A percentile compares a stretch with the other conserved stretches of the same genome.
Conservation (phyloP, 1,140 invertebrate genomes). For the Meloidogyne hapla region DNA sequence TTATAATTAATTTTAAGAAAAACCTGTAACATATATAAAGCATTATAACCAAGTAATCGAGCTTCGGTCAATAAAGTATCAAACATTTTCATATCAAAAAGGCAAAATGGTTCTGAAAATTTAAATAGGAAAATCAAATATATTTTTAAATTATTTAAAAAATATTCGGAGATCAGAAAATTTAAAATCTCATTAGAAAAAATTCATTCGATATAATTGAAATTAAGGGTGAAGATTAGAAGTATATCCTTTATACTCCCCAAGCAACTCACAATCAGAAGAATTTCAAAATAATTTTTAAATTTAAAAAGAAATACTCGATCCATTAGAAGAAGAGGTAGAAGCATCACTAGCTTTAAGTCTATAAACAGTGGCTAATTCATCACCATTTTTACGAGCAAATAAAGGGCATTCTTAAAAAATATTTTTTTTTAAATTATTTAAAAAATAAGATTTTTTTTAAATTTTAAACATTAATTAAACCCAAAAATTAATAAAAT, state of each 20-base stretch:
- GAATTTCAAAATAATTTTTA: not conserved
- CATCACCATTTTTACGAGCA: slow-evolving; percentile 16
- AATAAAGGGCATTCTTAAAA: slow-evolving; percentile 21
- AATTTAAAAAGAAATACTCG: slow-evolving; percentile 1
- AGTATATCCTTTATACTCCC: no score
- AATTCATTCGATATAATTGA: no score
- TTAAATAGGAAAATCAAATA: no score
- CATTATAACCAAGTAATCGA: slow-evolving; percentile 3
- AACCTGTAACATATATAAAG: slow-evolving; percentile 11
- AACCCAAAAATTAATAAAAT: no score
- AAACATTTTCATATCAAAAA: slow-evolving; percentile 24
- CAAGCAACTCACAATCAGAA: no score
- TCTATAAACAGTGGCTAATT: slow-evolving; percentile 21
- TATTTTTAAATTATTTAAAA: not conserved
- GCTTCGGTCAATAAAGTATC: slow-evolving; percentile 8
- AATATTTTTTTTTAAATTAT: not conserved
- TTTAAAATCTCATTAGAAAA: no score
- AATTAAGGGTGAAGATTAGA: no score
- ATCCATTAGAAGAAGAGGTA: not conserved
- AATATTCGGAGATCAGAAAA: not conserved
- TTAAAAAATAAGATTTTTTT: no score
- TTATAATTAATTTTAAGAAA: not conserved
- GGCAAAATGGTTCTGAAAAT: slow-evolving; percentile 21
- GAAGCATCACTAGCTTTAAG: not conserved
- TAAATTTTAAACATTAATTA: no score